Conservation (phyloP, 2,888 invertebrate species). For the Agonopterix arenella region DNA sequence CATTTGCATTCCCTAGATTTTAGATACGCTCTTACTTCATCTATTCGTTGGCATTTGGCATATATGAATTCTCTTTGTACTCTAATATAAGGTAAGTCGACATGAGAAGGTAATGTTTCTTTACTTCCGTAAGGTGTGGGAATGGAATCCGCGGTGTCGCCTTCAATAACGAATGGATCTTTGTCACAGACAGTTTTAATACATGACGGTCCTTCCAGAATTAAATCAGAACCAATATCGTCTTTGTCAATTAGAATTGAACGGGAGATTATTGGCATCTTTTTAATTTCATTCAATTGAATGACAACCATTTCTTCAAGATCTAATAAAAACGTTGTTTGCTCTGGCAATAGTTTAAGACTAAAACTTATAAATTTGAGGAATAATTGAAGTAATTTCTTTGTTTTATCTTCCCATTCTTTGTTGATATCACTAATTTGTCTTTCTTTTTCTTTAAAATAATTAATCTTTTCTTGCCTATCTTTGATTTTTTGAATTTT, state of each 20-base stretch:
- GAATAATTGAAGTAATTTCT: slow-evolving; percentile 55
- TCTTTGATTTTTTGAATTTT: slow-evolving; percentile 43
- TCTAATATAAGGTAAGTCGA: slow-evolving; percentile 47
- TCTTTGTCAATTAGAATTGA: slow-evolving; percentile 43
- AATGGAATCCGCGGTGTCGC: slow-evolving; percentile 39
- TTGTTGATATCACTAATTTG: slow-evolving; percentile 42
- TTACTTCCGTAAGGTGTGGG: slow-evolving; percentile 46
- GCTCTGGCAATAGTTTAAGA: slow-evolving; percentile 60
- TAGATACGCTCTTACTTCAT: slow-evolving; percentile 47
- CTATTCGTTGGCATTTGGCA: slow-evolving; percentile 57
- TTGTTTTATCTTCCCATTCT: slow-evolving; percentile 57
- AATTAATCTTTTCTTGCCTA: slow-evolving; percentile 32
- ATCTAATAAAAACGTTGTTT: slow-evolving; percentile 56
- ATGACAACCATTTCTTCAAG: slow-evolving; percentile 61
- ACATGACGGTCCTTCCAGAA: slow-evolving; percentile 29
- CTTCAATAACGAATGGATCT: slow-evolving; percentile 50
- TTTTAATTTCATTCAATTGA: slow-evolving; percentile 60
- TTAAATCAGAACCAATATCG: slow-evolving; percentile 29
- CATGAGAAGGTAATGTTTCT: slow-evolving; percentile 49
- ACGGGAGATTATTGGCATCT: slow-evolving; percentile 26
- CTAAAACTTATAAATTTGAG: slow-evolving; percentile 61
- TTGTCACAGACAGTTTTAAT: slow-evolving; percentile 29
- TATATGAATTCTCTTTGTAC: slow-evolving; percentile 52
- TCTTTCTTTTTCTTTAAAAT: slow-evolving; percentile 33
- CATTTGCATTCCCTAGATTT: slow-evolving; percentile 52